These are phyloP conservation scores for Drosophila atroscutellata DNA, from an alignment of 2,888 invertebrate species.

Conservation along the genomic window DNA sequence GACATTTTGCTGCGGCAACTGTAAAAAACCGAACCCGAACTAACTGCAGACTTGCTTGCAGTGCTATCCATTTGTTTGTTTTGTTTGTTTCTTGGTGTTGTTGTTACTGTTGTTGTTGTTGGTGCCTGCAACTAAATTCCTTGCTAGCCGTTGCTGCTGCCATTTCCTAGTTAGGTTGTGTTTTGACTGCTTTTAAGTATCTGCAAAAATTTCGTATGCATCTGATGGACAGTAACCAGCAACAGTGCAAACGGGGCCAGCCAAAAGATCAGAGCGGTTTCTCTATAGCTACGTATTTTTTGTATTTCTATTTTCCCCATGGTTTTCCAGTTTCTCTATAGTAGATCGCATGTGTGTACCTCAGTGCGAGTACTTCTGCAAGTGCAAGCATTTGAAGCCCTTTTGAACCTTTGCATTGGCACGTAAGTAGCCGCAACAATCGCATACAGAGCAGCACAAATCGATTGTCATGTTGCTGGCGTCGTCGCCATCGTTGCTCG, in stretches of 20 bases:
- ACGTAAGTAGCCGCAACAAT: slow-evolving; percentile 74
- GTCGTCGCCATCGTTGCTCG: slow-evolving; percentile 41
- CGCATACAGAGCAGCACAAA: slow-evolving; percentile 71
- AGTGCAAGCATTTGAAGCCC: slow-evolving; percentile 60
- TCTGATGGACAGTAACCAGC: slow-evolving; percentile 78
- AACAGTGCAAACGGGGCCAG: slow-evolving; percentile 65
- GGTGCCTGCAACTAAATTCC: slow-evolving; percentile 67
- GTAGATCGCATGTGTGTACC: slow-evolving; percentile 25
- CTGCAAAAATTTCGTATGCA: slow-evolving; percentile 79
- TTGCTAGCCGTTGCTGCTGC: slow-evolving; percentile 57
- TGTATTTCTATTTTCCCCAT: slow-evolving; percentile 13
- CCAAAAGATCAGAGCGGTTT: slow-evolving; percentile 71
- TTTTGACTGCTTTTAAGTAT: slow-evolving; percentile 77
- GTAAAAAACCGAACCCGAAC: slow-evolving; percentile 51
- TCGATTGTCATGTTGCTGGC: slow-evolving; percentile 74
- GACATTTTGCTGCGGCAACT: slow-evolving; percentile 72
- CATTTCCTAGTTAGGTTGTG: slow-evolving; percentile 76
- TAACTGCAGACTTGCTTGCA: slow-evolving; percentile 62
- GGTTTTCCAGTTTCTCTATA: slow-evolving; percentile 26
- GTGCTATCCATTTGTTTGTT: slow-evolving; percentile 63
- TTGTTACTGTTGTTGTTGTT: slow-evolving; percentile 24
- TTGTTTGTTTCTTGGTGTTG: slow-evolving; percentile 28
- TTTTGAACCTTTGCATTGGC: slow-evolving; percentile 77
- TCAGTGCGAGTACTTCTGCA: slow-evolving; percentile 25
- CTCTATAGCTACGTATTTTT: slow-evolving; percentile 30